Conservation (phyloP, 2,888 invertebrate genomes). For the Neoaliturus tenellus region DNA sequence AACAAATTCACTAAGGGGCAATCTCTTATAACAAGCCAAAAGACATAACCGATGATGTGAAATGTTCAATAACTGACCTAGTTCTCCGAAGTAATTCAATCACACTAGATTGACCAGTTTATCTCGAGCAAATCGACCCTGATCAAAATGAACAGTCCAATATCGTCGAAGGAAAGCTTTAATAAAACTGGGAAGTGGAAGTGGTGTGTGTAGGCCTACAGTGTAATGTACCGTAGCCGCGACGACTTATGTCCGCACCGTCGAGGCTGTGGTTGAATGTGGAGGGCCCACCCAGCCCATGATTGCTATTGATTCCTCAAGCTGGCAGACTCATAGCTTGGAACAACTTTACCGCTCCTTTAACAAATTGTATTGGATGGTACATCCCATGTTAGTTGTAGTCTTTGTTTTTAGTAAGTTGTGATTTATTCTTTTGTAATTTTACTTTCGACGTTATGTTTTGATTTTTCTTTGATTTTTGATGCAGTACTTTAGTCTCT, state of each 20-base stretch:
- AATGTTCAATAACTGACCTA: neutral
- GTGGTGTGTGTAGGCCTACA: no score
- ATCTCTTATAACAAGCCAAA: neutral
- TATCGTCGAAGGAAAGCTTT: no score
- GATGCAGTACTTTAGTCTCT: no score
- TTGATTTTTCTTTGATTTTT: no score
- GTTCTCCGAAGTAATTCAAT: neutral
- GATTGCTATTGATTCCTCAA: constrained; percentile 1
- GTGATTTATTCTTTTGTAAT: no score
- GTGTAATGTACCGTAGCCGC: no score
- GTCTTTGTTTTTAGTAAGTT: neutral
- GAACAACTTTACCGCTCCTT: constrained; percentile 3
- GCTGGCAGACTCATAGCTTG: neutral
- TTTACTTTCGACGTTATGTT: no score
- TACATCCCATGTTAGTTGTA: neutral
- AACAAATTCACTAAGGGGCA: no score
- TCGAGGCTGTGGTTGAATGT: no score
- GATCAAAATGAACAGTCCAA: neutral
- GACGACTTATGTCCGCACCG: no score
- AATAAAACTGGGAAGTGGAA: no score
- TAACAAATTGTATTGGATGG: neutral
- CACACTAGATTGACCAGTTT: neutral
- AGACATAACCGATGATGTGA: neutral
- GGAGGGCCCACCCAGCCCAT: neutral
- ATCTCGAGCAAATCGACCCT: neutral